These are phyloP conservation scores for Hypselothyrea guttata DNA, from an alignment of 2,888 invertebrate species.

Conservation along the genomic window DNA sequence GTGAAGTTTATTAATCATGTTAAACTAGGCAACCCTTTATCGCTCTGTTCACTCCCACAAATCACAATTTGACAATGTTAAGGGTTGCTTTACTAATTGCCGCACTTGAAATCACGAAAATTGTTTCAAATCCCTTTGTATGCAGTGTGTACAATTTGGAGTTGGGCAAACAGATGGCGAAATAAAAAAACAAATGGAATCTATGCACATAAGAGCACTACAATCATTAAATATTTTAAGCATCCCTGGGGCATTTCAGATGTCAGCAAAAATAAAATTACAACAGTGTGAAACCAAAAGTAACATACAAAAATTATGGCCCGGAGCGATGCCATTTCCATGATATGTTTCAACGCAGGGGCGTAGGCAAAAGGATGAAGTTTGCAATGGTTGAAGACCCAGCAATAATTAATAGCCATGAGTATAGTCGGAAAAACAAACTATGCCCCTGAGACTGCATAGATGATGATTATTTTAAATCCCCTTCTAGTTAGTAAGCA, in stretches of 20 bases:
- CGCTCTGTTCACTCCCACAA: too few species aligned
- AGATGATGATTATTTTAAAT: too few species aligned
- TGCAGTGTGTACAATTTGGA: slow-evolving; percentile 32
- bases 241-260: slow-evolving; percentile 27
- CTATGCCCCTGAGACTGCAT: too few species aligned
- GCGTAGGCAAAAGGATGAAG: too few species aligned
- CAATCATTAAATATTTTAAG: slow-evolving; percentile 20
- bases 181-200: slow-evolving; percentile 9
- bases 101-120: slow-evolving; percentile 24
- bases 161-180: slow-evolving; percentile 25
- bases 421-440: too few species aligned
- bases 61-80: neutral
- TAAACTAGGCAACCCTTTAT: too few species aligned
- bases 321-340: slow-evolving; percentile 12
- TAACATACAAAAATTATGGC: slow-evolving; percentile 5
- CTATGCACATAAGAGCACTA: neutral
- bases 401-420: neutral
- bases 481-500: too few species aligned
- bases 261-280: slow-evolving; percentile 17
- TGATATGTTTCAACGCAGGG: slow-evolving; percentile 1
- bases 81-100: slow-evolving; percentile 4
- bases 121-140: too few species aligned
- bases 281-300: slow-evolving; percentile 21
- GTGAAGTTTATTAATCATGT: too few species aligned
- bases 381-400: neutral